Conservation (phyloP, 2,797 vertebrate genomes). For the Thamnophis elegans region DNA sequence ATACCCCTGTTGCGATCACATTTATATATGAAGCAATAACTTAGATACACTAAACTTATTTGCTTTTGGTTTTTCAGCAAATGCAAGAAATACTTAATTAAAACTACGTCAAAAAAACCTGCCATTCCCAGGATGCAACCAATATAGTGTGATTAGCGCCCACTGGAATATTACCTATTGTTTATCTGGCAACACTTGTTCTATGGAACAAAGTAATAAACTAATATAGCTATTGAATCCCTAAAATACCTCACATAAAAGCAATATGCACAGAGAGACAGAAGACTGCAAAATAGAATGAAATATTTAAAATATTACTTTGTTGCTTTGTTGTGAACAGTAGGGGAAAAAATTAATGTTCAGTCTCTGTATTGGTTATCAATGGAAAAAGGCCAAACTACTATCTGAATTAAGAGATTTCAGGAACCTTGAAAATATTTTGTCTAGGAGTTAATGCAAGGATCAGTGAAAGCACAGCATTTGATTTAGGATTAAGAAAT, state of each 20-base stretch:
- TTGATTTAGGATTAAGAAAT: slow-evolving; percentile 9
- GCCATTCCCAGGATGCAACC: background rate
- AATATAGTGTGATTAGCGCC: slow-evolving; percentile 13
- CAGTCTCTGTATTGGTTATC: background rate
- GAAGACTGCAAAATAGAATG: slow-evolving; percentile 4
- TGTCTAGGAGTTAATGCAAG: slow-evolving; percentile 18
- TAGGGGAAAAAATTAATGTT: background rate
- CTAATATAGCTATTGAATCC: slow-evolving; percentile 5
- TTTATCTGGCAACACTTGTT: slow-evolving; percentile 50
- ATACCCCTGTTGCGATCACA: background rate
- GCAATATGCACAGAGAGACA: slow-evolving; percentile 9
- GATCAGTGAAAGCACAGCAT: slow-evolving; percentile 9
- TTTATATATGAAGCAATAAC: background rate
- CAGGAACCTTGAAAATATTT: slow-evolving; percentile 1
- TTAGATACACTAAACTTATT: background rate
- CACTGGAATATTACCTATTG: slow-evolving; percentile 30
- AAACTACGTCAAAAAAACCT: slow-evolving; percentile 6
- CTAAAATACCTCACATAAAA: slow-evolving; percentile 22
- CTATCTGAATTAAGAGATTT: slow-evolving; percentile 37
- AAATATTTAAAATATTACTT: slow-evolving; percentile 11
- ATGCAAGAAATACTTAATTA: background rate
- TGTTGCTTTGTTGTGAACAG: background rate
- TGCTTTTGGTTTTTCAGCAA: background rate
- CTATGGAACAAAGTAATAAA: slow-evolving; percentile 10
- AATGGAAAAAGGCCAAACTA: background rate